A percentile compares a stretch with the other conserved stretches of the same genome.
These are phyloP conservation scores for Callyntrura guangdongensis DNA, from an alignment of 2,888 invertebrate species.

Conservation along the genomic window DNA sequence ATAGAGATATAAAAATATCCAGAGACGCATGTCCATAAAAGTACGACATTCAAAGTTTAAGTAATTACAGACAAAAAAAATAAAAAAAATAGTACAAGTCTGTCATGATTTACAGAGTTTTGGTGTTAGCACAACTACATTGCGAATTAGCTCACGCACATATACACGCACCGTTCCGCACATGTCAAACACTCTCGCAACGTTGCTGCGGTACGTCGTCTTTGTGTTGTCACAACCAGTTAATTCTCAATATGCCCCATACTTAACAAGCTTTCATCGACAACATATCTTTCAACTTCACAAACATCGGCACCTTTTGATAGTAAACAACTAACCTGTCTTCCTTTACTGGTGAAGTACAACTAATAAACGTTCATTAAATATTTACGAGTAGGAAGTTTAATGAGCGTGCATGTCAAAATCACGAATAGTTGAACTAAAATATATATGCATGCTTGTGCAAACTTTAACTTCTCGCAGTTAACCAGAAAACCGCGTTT, in stretches of 20 bases:
- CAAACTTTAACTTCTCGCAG: not conserved
- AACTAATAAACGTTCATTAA: conserved; percentile 64
- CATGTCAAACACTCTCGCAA: not conserved
- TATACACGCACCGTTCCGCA: not conserved
- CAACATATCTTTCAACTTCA: not conserved
- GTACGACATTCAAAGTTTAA: no score
- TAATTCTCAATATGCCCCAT: not conserved
- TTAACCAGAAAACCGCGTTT: not conserved
- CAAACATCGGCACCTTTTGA: not conserved
- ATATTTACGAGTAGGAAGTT: conserved; percentile 69
- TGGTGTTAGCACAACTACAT: no score
- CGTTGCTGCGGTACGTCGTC: not conserved
- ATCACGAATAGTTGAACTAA: conserved; percentile 34
- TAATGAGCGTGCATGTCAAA: conserved; percentile 30
- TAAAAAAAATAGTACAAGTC: no score
- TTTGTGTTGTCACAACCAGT: no score
- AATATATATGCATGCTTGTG: not conserved
- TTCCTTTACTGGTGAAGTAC: conserved; percentile 40
- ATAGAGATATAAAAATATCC: no score
- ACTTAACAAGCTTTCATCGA: not conserved
- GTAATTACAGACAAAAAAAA: no score
- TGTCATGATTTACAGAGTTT: no score
- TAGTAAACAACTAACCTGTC: conserved; percentile 45
- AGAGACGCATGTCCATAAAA: no score
- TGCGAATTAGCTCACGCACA: not conserved